A percentile compares a stretch with the other conserved stretches of the same genome.
These are phyloP conservation scores for Willowsia nigromaculata DNA, from an alignment of 2,888 invertebrate species.

Conservation along the genomic window DNA sequence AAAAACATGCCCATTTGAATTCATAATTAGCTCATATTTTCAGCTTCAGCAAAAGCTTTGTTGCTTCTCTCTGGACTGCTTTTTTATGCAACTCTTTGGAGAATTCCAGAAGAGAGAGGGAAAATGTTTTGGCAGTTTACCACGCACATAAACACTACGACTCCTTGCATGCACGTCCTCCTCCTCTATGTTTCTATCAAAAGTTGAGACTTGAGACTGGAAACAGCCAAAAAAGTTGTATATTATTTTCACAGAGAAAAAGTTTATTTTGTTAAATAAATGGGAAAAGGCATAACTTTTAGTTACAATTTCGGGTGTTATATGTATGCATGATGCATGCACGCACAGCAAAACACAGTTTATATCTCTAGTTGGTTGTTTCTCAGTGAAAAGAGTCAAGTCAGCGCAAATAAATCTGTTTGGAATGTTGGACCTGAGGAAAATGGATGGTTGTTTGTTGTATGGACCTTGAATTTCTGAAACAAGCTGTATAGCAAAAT, in stretches of 20 bases:
- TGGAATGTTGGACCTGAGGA: background rate
- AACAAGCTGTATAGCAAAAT: background rate
- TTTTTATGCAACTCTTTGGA: background rate
- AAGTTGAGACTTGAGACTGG: background rate
- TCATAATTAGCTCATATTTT: slow-evolving; percentile 48
- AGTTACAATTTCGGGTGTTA: background rate
- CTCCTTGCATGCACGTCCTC: background rate
- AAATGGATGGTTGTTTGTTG: background rate
- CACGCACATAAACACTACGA: background rate
- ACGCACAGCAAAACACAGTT: background rate
- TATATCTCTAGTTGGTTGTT: background rate
- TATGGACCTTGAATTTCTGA: slow-evolving; percentile 51
- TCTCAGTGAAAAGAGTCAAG: too few relatives aligned
- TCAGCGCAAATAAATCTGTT: slow-evolving; percentile 37
- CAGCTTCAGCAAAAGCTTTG: background rate
- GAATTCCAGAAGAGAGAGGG: background rate
- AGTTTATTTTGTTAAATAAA: slow-evolving; percentile 18
- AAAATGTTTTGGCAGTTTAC: slow-evolving; percentile 50
- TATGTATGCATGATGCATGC: background rate
- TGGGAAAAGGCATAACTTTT: background rate
- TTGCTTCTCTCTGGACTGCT: background rate
- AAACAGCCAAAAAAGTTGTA: background rate
- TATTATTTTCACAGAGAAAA: background rate
- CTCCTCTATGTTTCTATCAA: too few relatives aligned
- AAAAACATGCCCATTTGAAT: slow-evolving; percentile 19